Percentiles rank a stretch among this genome's conserved stretches.
Conservation (phyloP, 2,113 vertebrate species). For the Lethenteron reissneri region DNA sequence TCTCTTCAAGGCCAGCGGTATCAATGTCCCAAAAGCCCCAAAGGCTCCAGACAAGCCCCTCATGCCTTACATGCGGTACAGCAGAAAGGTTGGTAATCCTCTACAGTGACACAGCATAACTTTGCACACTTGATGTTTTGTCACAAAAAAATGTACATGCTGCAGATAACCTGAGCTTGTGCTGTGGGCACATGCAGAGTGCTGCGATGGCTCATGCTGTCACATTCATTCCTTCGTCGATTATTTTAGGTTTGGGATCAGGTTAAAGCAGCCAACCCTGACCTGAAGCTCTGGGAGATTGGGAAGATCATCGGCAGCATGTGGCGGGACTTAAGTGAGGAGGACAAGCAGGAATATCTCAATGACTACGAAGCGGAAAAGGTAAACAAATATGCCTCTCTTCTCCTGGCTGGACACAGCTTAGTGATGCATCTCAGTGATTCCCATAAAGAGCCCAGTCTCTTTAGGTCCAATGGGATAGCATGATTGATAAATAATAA, state of each 20-base stretch:
- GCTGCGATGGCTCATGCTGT: too few species aligned
- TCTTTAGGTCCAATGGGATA: too few species aligned
- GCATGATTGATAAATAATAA: too few species aligned
- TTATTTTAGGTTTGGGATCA: constrained; percentile 91
- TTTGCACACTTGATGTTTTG: too few species aligned
- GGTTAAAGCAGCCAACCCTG: constrained; percentile 96
- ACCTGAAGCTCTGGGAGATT: constrained; percentile 98
- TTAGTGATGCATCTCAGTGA: too few species aligned
- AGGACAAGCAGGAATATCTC: constrained; percentile 98
- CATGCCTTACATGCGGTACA: constrained; percentile 99
- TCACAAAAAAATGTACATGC: too few species aligned
- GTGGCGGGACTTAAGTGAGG: constrained; percentile 98
- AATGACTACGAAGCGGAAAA: constrained; percentile 98
- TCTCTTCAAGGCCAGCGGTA: constrained; percentile 43
- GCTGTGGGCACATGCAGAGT: too few species aligned
- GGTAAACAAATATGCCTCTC: constrained; percentile 27
- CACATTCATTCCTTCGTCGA: too few species aligned
- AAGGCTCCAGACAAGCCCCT: constrained; percentile 99
- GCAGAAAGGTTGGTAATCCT: constrained; percentile 58
- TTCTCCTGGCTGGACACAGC: too few species aligned
- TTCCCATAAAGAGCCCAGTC: too few species aligned
- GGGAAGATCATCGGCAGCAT: constrained; percentile 98
- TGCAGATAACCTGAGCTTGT: too few species aligned
- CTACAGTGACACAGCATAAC: too few species aligned
- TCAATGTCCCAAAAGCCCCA: constrained; percentile 94